Evolutionary conservation across 2,888 invertebrate species (phyloP).

Genomic region (Anaspis maculata): DNA sequence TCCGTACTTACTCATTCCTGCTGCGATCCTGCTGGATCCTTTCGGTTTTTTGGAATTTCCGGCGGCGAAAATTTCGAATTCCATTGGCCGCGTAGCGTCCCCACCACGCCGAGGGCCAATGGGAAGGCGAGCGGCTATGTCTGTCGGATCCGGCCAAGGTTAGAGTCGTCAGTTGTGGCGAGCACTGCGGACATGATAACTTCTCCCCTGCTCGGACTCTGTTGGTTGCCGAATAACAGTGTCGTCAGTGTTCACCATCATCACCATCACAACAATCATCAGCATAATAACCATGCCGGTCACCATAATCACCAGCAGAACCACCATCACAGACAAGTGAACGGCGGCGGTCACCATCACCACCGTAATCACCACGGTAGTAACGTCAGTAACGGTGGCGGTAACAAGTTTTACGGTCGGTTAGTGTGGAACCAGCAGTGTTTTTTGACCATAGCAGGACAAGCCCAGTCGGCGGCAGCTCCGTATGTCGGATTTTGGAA

Average conservation of each 20-base stretch:
- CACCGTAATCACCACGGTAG: too few relatives aligned
- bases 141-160: slow-evolving; percentile 40
- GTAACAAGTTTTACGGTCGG: slow-evolving; percentile 26
- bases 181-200: slow-evolving; percentile 46
- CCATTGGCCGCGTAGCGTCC: too few relatives aligned
- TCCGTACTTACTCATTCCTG: too few relatives aligned
- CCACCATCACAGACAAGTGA: slow-evolving; percentile 6
- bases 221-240: slow-evolving; percentile 43
- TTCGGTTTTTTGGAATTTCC: slow-evolving; percentile 7
- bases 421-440: slow-evolving; percentile 38
- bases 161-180: slow-evolving; percentile 39
- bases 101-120: too few relatives aligned
- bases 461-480: slow-evolving; percentile 30
- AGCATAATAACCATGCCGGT: neutral
- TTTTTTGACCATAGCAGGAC: slow-evolving; percentile 35
- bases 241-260: slow-evolving; percentile 31
- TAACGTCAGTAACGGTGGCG: too few relatives aligned
- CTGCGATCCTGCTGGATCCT: too few relatives aligned
- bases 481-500: slow-evolving; percentile 42
- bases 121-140: slow-evolving; percentile 16
- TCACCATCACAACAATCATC: slow-evolving; percentile 3
- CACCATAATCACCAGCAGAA: too few relatives aligned
- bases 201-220: slow-evolving; percentile 44
- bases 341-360: too few relatives aligned
- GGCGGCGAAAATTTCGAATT: slow-evolving; percentile 40